Conservation (phyloP, 2,888 invertebrate genomes). For the Megamerina dolium region DNA sequence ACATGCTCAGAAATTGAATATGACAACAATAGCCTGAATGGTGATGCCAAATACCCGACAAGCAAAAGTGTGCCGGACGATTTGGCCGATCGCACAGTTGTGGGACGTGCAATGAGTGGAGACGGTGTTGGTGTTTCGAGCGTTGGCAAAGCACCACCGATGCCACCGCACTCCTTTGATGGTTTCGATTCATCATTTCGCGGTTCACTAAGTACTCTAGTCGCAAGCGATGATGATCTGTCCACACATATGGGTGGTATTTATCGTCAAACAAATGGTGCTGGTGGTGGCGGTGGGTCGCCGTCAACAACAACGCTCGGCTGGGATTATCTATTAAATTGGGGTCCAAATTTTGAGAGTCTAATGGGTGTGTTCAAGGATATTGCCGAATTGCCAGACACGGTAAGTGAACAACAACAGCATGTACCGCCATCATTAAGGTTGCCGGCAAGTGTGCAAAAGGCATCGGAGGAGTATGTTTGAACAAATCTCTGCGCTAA, state of each 20-base stretch:
- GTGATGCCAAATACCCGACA: slow-evolving; percentile 64
- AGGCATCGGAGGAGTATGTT: slow-evolving; percentile 87
- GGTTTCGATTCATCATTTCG: slow-evolving; percentile 92
- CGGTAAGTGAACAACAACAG: slow-evolving; percentile 66
- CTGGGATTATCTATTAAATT: slow-evolving; percentile 91
- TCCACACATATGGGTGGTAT: slow-evolving; percentile 74
- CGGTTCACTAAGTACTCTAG: slow-evolving; percentile 87
- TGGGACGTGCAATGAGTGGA: slow-evolving; percentile 52
- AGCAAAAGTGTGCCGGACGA: slow-evolving; percentile 60
- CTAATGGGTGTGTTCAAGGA: slow-evolving; percentile 94
- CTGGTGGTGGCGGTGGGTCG: slow-evolving; percentile 57
- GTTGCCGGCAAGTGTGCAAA: slow-evolving; percentile 70
- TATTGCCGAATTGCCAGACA: slow-evolving; percentile 88
- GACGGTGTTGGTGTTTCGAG: slow-evolving; percentile 60
- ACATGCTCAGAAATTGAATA: slow-evolving; percentile 98
- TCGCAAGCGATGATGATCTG: slow-evolving; percentile 88
- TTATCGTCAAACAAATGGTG: slow-evolving; percentile 73
- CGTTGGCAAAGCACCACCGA: slow-evolving; percentile 61
- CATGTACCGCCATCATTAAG: slow-evolving; percentile 69
- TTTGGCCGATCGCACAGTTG: slow-evolving; percentile 52
- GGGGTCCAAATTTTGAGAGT: slow-evolving; percentile 95
- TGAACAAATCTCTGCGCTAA: slow-evolving; percentile 38
- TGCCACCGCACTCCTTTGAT: slow-evolving; percentile 75
- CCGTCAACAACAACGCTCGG: slow-evolving; percentile 75
- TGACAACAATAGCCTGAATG: slow-evolving; percentile 80